A percentile compares a stretch with the other conserved stretches of the same genome.
phyloP scores from a whole-genome alignment of 2,888 invertebrate species.

The Drosophila anomalata region DNA sequence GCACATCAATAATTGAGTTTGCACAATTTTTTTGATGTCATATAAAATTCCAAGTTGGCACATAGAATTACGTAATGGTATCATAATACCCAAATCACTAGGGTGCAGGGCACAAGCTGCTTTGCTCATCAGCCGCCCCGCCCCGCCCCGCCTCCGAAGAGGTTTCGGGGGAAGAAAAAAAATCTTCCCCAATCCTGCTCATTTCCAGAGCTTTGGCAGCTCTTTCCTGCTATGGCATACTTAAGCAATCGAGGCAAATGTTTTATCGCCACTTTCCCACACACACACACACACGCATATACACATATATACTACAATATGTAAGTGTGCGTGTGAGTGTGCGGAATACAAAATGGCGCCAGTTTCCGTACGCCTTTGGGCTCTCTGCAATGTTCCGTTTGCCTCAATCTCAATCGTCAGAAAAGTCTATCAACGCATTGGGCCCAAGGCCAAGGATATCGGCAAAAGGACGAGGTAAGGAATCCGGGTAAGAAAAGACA shows the following conservation, averaged over 20 bases:
- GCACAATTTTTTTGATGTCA: constrained; percentile 33
- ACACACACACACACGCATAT: constrained; percentile 30
- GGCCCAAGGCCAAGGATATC: constrained; percentile 5
- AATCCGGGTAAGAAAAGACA: constrained; percentile 18
- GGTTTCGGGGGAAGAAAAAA: background rate
- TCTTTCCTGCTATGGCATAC: constrained; percentile 63
- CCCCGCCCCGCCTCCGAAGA: background rate
- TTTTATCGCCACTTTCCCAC: constrained; percentile 72
- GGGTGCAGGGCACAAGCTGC: constrained; percentile 46
- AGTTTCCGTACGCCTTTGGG: constrained; percentile 52
- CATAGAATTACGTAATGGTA: constrained; percentile 43
- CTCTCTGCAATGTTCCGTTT: constrained; percentile 36
- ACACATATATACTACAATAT: background rate
- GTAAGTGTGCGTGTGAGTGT: constrained; percentile 33
- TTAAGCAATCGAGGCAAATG: constrained; percentile 75
- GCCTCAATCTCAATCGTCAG: constrained; percentile 58
- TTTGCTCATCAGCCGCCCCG: constrained; percentile 36
- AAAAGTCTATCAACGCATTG: constrained; percentile 64
- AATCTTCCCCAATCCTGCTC: constrained; percentile 19
- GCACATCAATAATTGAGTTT: constrained; percentile 43
- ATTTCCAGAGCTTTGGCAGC: constrained; percentile 31
- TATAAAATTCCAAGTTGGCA: constrained; percentile 16
- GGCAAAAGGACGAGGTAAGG: background rate
- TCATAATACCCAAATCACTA: constrained; percentile 43
- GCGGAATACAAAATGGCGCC: constrained; percentile 74